phyloP scores from a whole-genome alignment of 2,888 invertebrate species.

The Drosophila longiperda region DNA sequence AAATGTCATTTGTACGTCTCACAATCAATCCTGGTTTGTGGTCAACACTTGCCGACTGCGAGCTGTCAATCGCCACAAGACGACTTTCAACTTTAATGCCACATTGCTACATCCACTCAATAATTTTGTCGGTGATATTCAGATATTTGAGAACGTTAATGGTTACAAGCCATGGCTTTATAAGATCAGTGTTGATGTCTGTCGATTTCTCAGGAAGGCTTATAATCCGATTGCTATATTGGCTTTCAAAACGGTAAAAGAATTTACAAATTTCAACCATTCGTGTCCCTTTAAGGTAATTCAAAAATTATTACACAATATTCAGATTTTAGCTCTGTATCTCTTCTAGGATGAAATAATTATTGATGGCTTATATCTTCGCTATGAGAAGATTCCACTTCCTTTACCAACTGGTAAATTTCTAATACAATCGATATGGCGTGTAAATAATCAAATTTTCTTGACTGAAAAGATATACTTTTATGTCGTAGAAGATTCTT shows the following conservation, averaged over 20 bases:
- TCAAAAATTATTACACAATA: background rate
- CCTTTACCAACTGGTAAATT: background rate
- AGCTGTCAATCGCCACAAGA: background rate
- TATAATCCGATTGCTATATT: background rate
- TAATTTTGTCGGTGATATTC: background rate
- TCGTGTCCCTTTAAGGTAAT: constrained; percentile 7
- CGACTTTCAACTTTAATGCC: background rate
- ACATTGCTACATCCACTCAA: background rate
- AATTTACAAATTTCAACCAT: background rate
- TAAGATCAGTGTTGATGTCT: background rate
- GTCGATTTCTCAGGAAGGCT: constrained; percentile 4
- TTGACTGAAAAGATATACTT: background rate
- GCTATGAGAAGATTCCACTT: background rate
- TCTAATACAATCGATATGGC: background rate
- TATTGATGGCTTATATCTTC: background rate
- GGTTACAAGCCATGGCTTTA: constrained; percentile 10
- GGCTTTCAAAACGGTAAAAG: accelerated
- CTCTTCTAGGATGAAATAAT: background rate
- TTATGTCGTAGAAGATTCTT: background rate
- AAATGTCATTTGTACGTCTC: background rate
- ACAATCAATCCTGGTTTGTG: background rate
- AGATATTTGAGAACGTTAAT: background rate
- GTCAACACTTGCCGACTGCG: background rate
- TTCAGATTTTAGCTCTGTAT: background rate
- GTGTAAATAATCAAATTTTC: background rate